A percentile compares a stretch with the other conserved stretches of the same genome.
These are phyloP conservation scores for Drosophila nigricruria DNA, from an alignment of 2,888 invertebrate species.

Conservation along the genomic window DNA sequence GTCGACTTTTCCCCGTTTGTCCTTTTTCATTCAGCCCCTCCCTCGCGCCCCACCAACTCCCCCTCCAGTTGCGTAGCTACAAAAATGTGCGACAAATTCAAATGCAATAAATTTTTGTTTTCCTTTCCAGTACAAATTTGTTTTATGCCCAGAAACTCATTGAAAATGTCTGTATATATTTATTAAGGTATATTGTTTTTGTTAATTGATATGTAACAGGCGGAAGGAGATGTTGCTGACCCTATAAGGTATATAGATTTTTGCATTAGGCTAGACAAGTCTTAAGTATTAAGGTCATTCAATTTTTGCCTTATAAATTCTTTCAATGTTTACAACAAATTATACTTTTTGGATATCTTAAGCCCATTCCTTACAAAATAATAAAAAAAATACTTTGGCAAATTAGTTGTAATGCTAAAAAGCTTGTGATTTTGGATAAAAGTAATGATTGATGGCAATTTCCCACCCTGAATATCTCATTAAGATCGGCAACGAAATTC, in stretches of 20 bases:
- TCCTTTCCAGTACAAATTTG: slow-evolving; percentile 9
- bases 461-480: too few species aligned
- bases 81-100: slow-evolving; percentile 71
- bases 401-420: too few species aligned
- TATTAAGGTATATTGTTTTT: slow-evolving; percentile 3
- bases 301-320: too few species aligned
- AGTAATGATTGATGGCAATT: too few species aligned
- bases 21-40: not conserved
- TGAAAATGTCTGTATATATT: not conserved
- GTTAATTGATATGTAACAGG: not conserved
- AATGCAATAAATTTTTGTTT: slow-evolving; percentile 70
- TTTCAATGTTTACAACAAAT: too few species aligned
- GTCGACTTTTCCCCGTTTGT: slow-evolving; percentile 32
- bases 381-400: too few species aligned
- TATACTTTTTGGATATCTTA: too few species aligned
- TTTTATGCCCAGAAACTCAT: slow-evolving; percentile 1
- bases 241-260: not conserved
- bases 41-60: too few species aligned
- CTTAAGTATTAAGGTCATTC: too few species aligned
- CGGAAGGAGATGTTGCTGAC: not conserved
- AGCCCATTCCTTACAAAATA: too few species aligned
- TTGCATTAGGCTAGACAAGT: not conserved
- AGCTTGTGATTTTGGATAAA: too few species aligned
- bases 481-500: too few species aligned
- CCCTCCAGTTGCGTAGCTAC: slow-evolving; percentile 13